phyloP scores from a whole-genome alignment of 2,888 invertebrate species.

The Drosophila nr. medialis region DNA sequence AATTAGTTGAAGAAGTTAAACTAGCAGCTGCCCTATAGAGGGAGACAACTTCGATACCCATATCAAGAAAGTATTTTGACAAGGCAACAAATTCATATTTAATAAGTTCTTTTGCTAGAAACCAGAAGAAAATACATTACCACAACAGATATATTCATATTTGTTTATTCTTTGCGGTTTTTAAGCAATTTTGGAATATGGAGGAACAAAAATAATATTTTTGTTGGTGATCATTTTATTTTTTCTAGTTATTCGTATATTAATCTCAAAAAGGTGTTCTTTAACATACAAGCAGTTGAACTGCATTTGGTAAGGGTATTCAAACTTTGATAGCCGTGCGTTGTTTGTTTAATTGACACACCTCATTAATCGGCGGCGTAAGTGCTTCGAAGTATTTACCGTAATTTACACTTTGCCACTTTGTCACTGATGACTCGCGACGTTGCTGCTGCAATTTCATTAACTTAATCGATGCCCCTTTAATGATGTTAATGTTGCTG shows the following conservation, averaged over 20 bases:
- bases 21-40: too few species aligned
- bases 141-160: background rate
- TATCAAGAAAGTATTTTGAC: background rate
- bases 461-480: slow-evolving; percentile 69
- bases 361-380: slow-evolving; percentile 68
- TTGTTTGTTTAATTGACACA: slow-evolving; percentile 64
- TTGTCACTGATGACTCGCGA: background rate
- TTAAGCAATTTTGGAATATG: background rate
- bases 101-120: background rate
- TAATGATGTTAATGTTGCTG: slow-evolving; percentile 42
- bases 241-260: background rate
- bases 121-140: background rate
- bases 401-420: slow-evolving; percentile 57
- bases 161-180: background rate
- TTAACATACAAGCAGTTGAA: background rate
- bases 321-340: background rate
- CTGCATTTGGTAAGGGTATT: background rate
- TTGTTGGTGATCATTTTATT: background rate
- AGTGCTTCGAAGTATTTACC: slow-evolving; percentile 68
- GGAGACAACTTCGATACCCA: background rate
- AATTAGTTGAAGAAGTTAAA: background rate
- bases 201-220: background rate
- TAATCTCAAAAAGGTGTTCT: background rate
- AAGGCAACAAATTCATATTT: background rate
- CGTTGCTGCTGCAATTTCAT: slow-evolving; percentile 62